A percentile compares a stretch with the other conserved stretches of the same genome.
phyloP scores from a whole-genome alignment of 2,797 vertebrate genomes.

The Apogon talboti region DNA sequence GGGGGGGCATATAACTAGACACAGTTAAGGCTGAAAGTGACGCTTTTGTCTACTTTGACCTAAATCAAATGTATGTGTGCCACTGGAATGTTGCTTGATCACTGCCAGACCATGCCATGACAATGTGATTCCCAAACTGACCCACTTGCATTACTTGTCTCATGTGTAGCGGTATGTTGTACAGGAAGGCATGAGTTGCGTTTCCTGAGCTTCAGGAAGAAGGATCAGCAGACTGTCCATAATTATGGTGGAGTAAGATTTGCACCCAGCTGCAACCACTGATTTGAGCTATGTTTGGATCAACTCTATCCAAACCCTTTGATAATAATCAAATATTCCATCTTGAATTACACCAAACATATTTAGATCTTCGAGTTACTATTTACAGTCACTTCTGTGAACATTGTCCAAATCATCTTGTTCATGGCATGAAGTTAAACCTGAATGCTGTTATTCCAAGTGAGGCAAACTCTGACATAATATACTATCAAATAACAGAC shows the following conservation, averaged over 20 bases:
- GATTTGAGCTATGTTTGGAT: slow-evolving; percentile 68
- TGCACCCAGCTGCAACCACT: slow-evolving; percentile 57
- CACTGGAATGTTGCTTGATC: slow-evolving; percentile 67
- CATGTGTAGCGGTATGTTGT: slow-evolving; percentile 51
- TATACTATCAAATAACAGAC: slow-evolving; percentile 22
- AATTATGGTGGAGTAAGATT: slow-evolving; percentile 74
- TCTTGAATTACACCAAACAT: slow-evolving; percentile 29
- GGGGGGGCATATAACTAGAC: slow-evolving; percentile 60
- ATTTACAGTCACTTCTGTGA: slow-evolving; percentile 19
- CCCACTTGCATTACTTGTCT: slow-evolving; percentile 72
- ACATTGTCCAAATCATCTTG: slow-evolving; percentile 16
- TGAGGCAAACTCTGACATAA: slow-evolving; percentile 11
- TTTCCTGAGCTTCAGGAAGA: slow-evolving; percentile 85
- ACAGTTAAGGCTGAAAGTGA: slow-evolving; percentile 65
- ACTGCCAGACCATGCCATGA: slow-evolving; percentile 65
- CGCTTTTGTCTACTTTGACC: slow-evolving; percentile 80
- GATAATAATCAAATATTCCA: slow-evolving; percentile 32
- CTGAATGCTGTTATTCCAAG: slow-evolving; percentile 9
- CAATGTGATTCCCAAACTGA: slow-evolving; percentile 72
- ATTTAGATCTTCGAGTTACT: slow-evolving; percentile 14
- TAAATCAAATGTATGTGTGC: slow-evolving; percentile 69
- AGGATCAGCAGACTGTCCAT: slow-evolving; percentile 80
- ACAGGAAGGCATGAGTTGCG: slow-evolving; percentile 79
- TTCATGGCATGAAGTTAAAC: slow-evolving; percentile 1
- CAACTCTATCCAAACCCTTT: slow-evolving; percentile 23